Evolutionary conservation across 2,113 vertebrate species (phyloP).

Genomic region (Noctilio leporinus): DNA sequence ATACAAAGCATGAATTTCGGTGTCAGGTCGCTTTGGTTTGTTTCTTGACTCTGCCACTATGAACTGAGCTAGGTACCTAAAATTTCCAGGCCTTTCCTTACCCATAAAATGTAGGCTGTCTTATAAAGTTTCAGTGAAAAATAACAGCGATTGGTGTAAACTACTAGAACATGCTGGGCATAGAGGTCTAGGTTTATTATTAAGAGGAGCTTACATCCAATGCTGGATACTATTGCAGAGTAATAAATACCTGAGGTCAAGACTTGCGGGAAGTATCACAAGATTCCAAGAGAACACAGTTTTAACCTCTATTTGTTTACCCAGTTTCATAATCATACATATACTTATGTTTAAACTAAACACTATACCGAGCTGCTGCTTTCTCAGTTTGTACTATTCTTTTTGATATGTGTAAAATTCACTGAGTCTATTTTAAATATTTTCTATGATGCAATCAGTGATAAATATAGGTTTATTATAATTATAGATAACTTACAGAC

Average conservation of each 20-base stretch:
- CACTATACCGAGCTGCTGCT: background rate
- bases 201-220: background rate
- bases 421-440: background rate
- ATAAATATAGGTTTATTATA: background rate
- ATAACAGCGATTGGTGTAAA: background rate
- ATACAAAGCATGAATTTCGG: background rate
- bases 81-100: background rate
- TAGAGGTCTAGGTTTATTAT: background rate
- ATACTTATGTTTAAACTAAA: background rate
- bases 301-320: background rate
- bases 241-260: background rate
- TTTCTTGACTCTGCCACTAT: background rate
- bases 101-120: background rate
- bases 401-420: background rate
- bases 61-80: background rate
- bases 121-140: background rate
- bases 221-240: background rate
- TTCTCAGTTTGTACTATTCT: background rate
- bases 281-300: background rate
- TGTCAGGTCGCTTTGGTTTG: background rate
- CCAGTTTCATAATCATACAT: background rate
- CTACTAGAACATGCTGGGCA: background rate
- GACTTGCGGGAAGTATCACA: background rate
- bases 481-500: background rate
- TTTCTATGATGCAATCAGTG: background rate